Evolutionary conservation across 1,140 invertebrate species (phyloP).

Genomic region (Neuroterus valhalla): DNA sequence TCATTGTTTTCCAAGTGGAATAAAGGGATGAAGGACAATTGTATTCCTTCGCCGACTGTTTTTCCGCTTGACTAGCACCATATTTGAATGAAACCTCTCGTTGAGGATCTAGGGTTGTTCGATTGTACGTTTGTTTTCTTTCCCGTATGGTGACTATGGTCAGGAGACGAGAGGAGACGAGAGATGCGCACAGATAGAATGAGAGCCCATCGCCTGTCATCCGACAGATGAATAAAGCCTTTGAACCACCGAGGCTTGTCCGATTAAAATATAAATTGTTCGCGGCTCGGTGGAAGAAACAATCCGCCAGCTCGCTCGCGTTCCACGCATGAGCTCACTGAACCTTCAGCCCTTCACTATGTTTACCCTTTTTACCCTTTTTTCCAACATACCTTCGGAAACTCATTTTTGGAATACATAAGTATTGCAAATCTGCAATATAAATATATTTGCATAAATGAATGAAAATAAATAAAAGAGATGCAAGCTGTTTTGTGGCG

Average conservation of each 20-base stretch:
- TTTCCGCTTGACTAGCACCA: background rate
- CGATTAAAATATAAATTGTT: conserved; percentile 45
- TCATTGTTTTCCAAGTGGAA: background rate
- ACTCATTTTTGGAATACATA: background rate
- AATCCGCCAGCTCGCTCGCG: conserved; percentile 9
- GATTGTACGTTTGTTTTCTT: conserved; percentile 21
- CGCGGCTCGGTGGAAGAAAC: conserved; percentile 23
- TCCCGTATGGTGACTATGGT: background rate
- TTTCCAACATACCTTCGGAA: background rate
- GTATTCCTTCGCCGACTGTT: background rate
- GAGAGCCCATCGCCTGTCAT: conserved; percentile 48
- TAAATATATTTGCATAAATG: too few species aligned
- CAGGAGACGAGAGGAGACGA: conserved; percentile 6
- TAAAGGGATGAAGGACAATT: background rate
- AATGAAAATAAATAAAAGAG: too few species aligned
- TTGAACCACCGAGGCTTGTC: conserved; percentile 33
- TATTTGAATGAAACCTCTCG: conserved; percentile 1
- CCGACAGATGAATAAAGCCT: conserved; percentile 48
- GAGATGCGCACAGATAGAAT: conserved; percentile 10
- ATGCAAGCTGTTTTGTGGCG: too few species aligned
- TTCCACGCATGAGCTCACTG: conserved; percentile 12
- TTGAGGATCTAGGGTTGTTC: background rate
- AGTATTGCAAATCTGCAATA: too few species aligned
- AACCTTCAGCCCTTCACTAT: background rate
- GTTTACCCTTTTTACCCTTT: conserved; percentile 9